Evolutionary conservation across 2,113 vertebrate genomes (phyloP).

Genomic region (Pedionomus torquatus): DNA sequence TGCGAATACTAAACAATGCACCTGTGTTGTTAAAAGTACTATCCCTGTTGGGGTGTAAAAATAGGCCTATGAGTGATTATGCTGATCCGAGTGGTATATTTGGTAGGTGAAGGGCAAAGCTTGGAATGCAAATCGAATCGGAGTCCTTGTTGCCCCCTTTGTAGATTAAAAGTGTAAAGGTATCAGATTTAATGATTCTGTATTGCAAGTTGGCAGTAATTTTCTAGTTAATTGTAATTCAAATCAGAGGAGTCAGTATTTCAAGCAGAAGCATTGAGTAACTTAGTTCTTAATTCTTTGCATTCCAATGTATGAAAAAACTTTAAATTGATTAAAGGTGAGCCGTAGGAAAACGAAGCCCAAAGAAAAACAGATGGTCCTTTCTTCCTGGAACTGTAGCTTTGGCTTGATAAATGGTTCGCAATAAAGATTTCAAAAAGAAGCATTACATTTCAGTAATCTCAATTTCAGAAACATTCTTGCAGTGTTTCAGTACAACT

Average conservation of each 20-base stretch:
- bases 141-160: background rate
- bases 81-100: background rate
- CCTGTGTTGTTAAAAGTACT: background rate
- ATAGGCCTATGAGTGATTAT: background rate
- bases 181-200: conserved; percentile 16
- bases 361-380: conserved; percentile 34
- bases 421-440: conserved; percentile 32
- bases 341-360: background rate
- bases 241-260: background rate
- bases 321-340: conserved; percentile 14
- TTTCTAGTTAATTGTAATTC: conserved; percentile 20
- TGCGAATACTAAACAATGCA: background rate
- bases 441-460: conserved; percentile 29
- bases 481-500: background rate
- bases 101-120: background rate
- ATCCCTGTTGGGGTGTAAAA: background rate
- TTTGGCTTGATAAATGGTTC: conserved; percentile 42
- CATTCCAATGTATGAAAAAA: background rate
- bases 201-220: background rate
- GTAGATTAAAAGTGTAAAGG: conserved; percentile 29
- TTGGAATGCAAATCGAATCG: background rate
- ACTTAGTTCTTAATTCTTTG: conserved; percentile 23
- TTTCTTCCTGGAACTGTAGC: conserved; percentile 27
- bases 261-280: background rate
- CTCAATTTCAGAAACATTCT: conserved; percentile 50